Evolutionary conservation across 1,140 invertebrate species (phyloP).

Genomic region (roundworm (Caenorhabditis elegans)): WBcel235 BX284604.4:13804001-13804500

Average conservation of each 20-base stretch:
- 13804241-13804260: background rate
- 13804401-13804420: slow-evolving; percentile 9
- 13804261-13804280: background rate
- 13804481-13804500: slow-evolving; percentile 13
- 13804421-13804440: slow-evolving; percentile 17
- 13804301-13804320: too few relatives aligned
- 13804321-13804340: too few relatives aligned
- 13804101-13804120: background rate
- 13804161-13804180: background rate
- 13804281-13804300: too few relatives aligned
- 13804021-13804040: too few relatives aligned
- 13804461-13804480: background rate
- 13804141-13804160: slow-evolving; percentile 12
- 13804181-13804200: background rate
- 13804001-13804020: too few relatives aligned
- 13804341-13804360: too few relatives aligned
- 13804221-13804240: background rate
- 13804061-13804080: too few relatives aligned
- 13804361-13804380: too few relatives aligned
- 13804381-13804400: too few relatives aligned
- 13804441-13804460: slow-evolving; percentile 4
- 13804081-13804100: too few relatives aligned
- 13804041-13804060: too few relatives aligned
- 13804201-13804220: background rate
- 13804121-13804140: background rate